Conservation (phyloP, 2,888 invertebrate genomes). For the Eustalomyia histrio region DNA sequence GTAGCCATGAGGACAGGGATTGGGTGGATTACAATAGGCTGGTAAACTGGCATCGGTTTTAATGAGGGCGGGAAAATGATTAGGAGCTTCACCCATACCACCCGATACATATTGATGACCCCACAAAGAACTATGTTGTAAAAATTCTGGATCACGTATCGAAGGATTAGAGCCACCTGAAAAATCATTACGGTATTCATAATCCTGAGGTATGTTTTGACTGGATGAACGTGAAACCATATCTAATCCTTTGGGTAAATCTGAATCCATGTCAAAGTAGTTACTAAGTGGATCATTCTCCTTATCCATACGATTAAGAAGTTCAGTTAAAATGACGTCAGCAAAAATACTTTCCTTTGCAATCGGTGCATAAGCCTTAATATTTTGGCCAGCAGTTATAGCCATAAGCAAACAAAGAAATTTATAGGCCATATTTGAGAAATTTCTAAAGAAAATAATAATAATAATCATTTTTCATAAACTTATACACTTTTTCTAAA, state of each 20-base stretch:
- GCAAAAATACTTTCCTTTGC: constrained; percentile 84
- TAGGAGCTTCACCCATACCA: constrained; percentile 86
- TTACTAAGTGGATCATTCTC: constrained; percentile 85
- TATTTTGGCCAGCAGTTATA: constrained; percentile 52
- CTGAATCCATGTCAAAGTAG: constrained; percentile 77
- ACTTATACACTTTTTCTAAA: background rate
- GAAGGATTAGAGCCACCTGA: constrained; percentile 84
- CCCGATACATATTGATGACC: constrained; percentile 88
- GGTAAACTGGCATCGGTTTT: constrained; percentile 96
- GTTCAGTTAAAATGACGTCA: constrained; percentile 86
- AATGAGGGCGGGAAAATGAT: constrained; percentile 82
- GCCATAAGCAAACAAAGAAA: constrained; percentile 43
- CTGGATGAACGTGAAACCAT: constrained; percentile 81
- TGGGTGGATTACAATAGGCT: constrained; percentile 99
- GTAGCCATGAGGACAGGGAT: constrained; percentile 98
- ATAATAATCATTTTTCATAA: background rate
- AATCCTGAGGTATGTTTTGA: constrained; percentile 82
- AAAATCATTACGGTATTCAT: constrained; percentile 87
- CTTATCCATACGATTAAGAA: constrained; percentile 88
- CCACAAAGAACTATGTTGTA: constrained; percentile 89
- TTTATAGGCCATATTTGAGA: constrained; percentile 26
- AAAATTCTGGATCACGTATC: constrained; percentile 91
- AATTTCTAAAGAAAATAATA: too few species aligned
- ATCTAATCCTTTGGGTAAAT: constrained; percentile 75
- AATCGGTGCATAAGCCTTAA: constrained; percentile 53